A percentile compares a stretch with the other conserved stretches of the same genome.
phyloP scores from a whole-genome alignment of 2,888 invertebrate species.

The Amphipyra tragopoginis region DNA sequence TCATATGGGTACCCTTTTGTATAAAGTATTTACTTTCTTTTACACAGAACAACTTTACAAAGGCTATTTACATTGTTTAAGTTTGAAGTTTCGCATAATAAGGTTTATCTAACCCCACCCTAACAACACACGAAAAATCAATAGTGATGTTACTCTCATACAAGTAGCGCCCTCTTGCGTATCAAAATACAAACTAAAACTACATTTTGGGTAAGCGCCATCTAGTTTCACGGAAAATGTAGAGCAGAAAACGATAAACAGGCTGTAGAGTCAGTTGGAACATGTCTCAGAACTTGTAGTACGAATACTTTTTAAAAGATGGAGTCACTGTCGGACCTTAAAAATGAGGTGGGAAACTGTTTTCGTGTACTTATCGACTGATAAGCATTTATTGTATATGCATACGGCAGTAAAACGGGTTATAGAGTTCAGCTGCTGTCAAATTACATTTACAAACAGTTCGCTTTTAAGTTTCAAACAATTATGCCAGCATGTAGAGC shows the following conservation, averaged over 20 bases:
- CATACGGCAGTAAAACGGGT: slow-evolving; percentile 43
- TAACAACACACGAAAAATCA: slow-evolving; percentile 36
- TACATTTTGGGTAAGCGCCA: slow-evolving; percentile 46
- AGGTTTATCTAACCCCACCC: slow-evolving; percentile 11
- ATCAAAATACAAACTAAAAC: slow-evolving; percentile 11
- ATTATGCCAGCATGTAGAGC: too few species aligned
- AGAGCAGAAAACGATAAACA: slow-evolving; percentile 12
- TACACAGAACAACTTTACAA: slow-evolving; percentile 20
- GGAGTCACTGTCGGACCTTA: slow-evolving; percentile 32
- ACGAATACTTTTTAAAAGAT: slow-evolving; percentile 36
- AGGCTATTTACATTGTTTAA: slow-evolving; percentile 17
- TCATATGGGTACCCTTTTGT: neutral
- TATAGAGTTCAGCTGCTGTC: slow-evolving; percentile 35
- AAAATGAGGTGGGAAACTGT: slow-evolving; percentile 18
- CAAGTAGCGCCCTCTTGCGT: slow-evolving; percentile 43
- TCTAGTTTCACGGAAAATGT: slow-evolving; percentile 30
- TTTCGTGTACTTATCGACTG: slow-evolving; percentile 37
- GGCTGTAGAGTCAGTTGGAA: slow-evolving; percentile 9
- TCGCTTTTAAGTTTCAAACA: neutral
- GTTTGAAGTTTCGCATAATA: slow-evolving; percentile 11
- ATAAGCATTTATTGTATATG: slow-evolving; percentile 47
- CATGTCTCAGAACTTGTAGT: slow-evolving; percentile 9
- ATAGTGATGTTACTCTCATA: slow-evolving; percentile 20
- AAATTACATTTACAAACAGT: slow-evolving; percentile 16
- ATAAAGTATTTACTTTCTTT: slow-evolving; percentile 28